A percentile compares a stretch with the other conserved stretches of the same genome.
Evolutionary conservation across 2,113 vertebrate genomes (phyloP).

Genomic region (Takifugu flavidus): DNA sequence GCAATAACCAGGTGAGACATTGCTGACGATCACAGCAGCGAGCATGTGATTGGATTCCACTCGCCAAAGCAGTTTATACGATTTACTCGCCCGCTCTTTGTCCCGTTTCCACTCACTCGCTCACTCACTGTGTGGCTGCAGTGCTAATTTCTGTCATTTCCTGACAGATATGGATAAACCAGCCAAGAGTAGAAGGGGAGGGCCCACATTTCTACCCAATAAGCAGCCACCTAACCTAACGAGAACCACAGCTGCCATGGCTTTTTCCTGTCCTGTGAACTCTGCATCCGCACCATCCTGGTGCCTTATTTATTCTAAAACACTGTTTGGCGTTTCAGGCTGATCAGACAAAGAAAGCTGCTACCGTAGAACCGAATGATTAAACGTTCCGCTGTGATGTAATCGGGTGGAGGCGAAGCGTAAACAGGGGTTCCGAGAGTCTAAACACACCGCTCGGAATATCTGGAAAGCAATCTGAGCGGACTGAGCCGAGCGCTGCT

Average conservation of each 20-base stretch:
- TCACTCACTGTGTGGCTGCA: constrained; percentile 20
- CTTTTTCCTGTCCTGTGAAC: constrained; percentile 32
- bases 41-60: constrained; percentile 20
- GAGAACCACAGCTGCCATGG: constrained; percentile 34
- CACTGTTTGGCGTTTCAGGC: constrained; percentile 37
- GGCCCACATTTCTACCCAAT: too few species aligned
- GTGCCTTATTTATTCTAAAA: constrained; percentile 32
- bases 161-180: neutral
- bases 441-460: constrained; percentile 56
- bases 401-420: constrained; percentile 47
- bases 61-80: neutral
- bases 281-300: constrained; percentile 1
- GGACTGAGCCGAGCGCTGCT: constrained; percentile 20
- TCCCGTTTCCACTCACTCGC: neutral
- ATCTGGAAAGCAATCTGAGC: constrained; percentile 42
- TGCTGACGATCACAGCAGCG: constrained; percentile 19
- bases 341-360: constrained; percentile 17
- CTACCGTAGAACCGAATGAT: constrained; percentile 48
- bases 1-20: constrained; percentile 44
- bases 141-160: constrained; percentile 17
- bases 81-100: neutral
- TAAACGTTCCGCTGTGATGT: constrained; percentile 53
- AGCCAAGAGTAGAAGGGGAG: too few species aligned
- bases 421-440: constrained; percentile 51
- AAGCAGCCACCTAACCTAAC: constrained; percentile 16